Percentiles rank a stretch among this genome's conserved stretches.
Evolutionary conservation across 2,888 invertebrate species (phyloP).

Genomic region (Monoplex corrugatus): DNA sequence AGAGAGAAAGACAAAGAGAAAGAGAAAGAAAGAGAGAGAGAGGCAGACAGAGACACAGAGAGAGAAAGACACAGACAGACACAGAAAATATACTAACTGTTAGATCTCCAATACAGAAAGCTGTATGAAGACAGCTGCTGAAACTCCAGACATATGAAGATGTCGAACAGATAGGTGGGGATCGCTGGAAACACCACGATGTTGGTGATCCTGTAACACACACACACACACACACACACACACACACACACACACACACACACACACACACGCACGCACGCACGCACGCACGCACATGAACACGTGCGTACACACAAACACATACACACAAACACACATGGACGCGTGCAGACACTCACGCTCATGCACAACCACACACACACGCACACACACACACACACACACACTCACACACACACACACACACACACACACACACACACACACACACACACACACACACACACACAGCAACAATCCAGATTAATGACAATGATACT

Average conservation of each 20-base stretch:
- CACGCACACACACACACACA: neutral
- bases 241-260: slow-evolving; percentile 16
- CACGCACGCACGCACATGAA: neutral
- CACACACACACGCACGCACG: slow-evolving; percentile 8
- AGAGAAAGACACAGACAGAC: slow-evolving; percentile 26
- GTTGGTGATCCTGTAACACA: slow-evolving; percentile 40
- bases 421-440: neutral
- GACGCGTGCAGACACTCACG: neutral
- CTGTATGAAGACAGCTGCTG: slow-evolving; percentile 39
- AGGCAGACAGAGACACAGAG: slow-evolving; percentile 40
- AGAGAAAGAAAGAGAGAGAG: neutral
- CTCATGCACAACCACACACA: neutral
- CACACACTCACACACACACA: neutral
- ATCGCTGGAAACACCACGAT: slow-evolving; percentile 21
- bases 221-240: slow-evolving; percentile 19
- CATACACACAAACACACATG: neutral
- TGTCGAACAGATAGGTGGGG: slow-evolving; percentile 41
- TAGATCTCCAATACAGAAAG: slow-evolving; percentile 29
- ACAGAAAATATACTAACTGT: neutral
- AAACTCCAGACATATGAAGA: slow-evolving; percentile 44
- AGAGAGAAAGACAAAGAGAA: slow-evolving; percentile 24
- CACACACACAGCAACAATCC: neutral
- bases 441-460: neutral
- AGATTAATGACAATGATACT: too few relatives aligned
- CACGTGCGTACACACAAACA: slow-evolving; percentile 14